These are phyloP conservation scores for Mycetomoellerius zeteki DNA, from an alignment of 1,140 invertebrate species.

Conservation along the genomic window DNA sequence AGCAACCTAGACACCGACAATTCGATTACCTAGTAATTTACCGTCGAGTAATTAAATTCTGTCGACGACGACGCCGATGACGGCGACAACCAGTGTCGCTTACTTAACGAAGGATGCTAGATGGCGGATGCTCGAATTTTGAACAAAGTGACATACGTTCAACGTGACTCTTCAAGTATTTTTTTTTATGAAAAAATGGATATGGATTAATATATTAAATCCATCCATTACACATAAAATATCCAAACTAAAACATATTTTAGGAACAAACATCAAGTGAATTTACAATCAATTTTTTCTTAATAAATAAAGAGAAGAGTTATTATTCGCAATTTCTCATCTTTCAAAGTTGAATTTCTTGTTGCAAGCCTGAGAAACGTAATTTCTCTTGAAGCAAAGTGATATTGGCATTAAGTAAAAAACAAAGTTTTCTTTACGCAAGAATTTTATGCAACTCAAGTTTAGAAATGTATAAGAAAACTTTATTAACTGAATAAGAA, in stretches of 20 bases:
- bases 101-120: conserved; percentile 42
- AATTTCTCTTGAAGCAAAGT: conserved; percentile 41
- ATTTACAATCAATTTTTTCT: conserved; percentile 24
- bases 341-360: not conserved
- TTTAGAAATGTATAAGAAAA: conserved; percentile 24
- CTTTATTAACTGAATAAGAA: conserved; percentile 28
- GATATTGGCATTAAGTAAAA: conserved; percentile 10
- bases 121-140: conserved; percentile 33
- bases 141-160: conserved; percentile 16
- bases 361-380: not conserved
- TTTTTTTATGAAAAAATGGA: not conserved
- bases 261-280: not conserved
- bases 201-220: conserved; percentile 13
- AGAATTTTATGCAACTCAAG: conserved; percentile 18
- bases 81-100: conserved; percentile 48
- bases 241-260: conserved; percentile 13
- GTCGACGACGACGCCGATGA: conserved; percentile 28
- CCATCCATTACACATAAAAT: conserved; percentile 17
- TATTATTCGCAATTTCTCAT: conserved; percentile 1
- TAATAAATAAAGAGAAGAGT: not conserved
- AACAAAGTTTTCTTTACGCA: conserved; percentile 3
- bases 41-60: conserved; percentile 72
- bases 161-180: not conserved
- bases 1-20: conserved; percentile 57
- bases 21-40: conserved; percentile 75